Evolutionary conservation across 2,113 vertebrate genomes (phyloP).

Genomic region (Octodon degus): DNA sequence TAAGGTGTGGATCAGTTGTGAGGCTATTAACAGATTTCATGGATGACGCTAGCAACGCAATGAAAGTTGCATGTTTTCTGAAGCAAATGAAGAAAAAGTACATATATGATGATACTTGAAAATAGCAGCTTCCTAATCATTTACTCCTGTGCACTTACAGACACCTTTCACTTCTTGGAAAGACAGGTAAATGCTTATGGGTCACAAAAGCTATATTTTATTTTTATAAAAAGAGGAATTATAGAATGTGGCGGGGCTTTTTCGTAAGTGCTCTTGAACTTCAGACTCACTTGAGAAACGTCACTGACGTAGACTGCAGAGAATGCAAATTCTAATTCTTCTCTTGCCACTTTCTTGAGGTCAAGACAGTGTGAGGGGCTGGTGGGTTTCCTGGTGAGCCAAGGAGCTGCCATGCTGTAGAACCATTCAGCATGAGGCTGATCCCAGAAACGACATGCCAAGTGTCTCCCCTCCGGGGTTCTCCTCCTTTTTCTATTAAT

Average conservation of each 20-base stretch:
- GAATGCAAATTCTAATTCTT: neutral
- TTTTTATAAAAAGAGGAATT: neutral
- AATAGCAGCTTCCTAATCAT: neutral
- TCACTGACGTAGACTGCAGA: neutral
- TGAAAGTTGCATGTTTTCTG: neutral
- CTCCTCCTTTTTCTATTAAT: neutral
- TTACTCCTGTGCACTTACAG: neutral
- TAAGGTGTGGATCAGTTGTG: neutral
- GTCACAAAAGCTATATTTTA: neutral
- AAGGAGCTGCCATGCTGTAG: neutral
- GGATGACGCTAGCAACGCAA: neutral
- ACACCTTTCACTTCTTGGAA: neutral
- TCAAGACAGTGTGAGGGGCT: neutral
- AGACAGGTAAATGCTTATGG: neutral
- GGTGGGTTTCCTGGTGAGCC: neutral
- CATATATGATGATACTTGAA: neutral
- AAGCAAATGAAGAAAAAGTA: conserved; percentile 18
- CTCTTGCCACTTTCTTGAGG: neutral
- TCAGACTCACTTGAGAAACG: neutral
- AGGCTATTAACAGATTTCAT: neutral
- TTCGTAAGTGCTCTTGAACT: conserved; percentile 29
- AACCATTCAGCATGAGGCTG: neutral
- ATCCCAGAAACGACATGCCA: neutral
- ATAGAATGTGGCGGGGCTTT: neutral
- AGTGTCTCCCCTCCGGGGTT: neutral